Conservation (phyloP, 2,797 vertebrate genomes). For the Oreochromis grahami region DNA sequence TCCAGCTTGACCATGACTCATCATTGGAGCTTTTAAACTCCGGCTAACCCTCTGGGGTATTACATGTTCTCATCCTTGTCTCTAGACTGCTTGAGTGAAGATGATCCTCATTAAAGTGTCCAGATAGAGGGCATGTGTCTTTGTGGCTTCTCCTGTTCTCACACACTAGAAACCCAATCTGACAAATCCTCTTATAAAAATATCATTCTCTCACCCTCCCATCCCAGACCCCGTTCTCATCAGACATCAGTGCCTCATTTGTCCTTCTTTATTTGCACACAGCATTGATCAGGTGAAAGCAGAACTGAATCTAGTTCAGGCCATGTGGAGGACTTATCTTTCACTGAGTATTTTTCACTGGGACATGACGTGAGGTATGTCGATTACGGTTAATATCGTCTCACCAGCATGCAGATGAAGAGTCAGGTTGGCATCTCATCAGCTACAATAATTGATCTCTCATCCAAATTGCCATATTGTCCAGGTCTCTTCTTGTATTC, state of each 20-base stretch:
- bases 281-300: conserved; percentile 41
- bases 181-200: conserved; percentile 68
- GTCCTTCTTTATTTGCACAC: conserved; percentile 28
- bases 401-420: conserved; percentile 42
- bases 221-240: conserved; percentile 5
- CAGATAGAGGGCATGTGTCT: conserved; percentile 48
- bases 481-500: not conserved
- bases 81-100: conserved; percentile 39
- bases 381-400: conserved; percentile 30
- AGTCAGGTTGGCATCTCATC: conserved; percentile 49
- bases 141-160: conserved; percentile 32
- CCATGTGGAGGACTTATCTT: not conserved
- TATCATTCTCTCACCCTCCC: conserved; percentile 24
- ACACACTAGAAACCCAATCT: conserved; percentile 45
- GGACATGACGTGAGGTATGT: conserved; percentile 35
- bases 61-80: conserved; percentile 53
- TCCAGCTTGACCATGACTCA: conserved; percentile 28
- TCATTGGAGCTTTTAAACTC: conserved; percentile 28
- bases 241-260: conserved; percentile 12
- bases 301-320: conserved; percentile 19
- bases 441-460: conserved; percentile 59
- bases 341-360: not conserved
- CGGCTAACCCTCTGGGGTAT: conserved; percentile 31
- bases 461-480: not conserved
- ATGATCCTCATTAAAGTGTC: conserved; percentile 64